Evolutionary conservation across 2,888 invertebrate species (phyloP).

Genomic region (Cryptocheilus praepositus): DNA sequence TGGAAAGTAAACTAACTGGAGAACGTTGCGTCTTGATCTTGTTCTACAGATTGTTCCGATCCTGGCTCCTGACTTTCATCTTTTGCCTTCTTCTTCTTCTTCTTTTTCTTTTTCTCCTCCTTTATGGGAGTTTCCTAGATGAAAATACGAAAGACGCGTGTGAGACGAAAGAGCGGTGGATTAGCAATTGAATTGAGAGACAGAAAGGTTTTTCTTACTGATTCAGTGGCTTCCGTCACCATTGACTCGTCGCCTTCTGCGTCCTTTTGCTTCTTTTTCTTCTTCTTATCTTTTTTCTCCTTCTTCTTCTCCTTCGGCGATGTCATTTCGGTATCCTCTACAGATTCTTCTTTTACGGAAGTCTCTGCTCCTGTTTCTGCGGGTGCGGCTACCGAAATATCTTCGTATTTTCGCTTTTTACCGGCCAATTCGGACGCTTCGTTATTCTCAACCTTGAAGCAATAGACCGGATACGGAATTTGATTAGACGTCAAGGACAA

Average conservation of each 20-base stretch:
- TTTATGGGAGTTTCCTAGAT: slow-evolving; percentile 72
- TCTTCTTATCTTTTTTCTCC: slow-evolving; percentile 72
- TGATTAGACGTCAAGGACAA: no score
- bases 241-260: slow-evolving; percentile 58
- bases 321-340: slow-evolving; percentile 61
- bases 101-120: slow-evolving; percentile 87
- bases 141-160: not conserved
- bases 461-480: no score
- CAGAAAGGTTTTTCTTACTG: slow-evolving; percentile 51
- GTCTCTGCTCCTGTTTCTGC: slow-evolving; percentile 76
- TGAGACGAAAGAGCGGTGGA: no score
- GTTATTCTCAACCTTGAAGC: slow-evolving; percentile 61
- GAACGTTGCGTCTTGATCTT: slow-evolving; percentile 20
- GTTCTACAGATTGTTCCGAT: slow-evolving; percentile 78
- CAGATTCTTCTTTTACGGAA: slow-evolving; percentile 78
- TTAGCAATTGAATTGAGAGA: not conserved
- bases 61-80: slow-evolving; percentile 83
- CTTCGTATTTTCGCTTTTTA: slow-evolving; percentile 56
- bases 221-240: slow-evolving; percentile 59
- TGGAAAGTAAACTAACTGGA: slow-evolving; percentile 33
- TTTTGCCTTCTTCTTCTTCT: slow-evolving; percentile 66
- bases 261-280: slow-evolving; percentile 68
- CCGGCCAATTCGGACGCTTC: slow-evolving; percentile 54
- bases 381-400: slow-evolving; percentile 68
- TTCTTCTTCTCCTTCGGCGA: slow-evolving; percentile 71